Conservation (phyloP, 1,140 invertebrate species). For the Drepana arcuata region DNA sequence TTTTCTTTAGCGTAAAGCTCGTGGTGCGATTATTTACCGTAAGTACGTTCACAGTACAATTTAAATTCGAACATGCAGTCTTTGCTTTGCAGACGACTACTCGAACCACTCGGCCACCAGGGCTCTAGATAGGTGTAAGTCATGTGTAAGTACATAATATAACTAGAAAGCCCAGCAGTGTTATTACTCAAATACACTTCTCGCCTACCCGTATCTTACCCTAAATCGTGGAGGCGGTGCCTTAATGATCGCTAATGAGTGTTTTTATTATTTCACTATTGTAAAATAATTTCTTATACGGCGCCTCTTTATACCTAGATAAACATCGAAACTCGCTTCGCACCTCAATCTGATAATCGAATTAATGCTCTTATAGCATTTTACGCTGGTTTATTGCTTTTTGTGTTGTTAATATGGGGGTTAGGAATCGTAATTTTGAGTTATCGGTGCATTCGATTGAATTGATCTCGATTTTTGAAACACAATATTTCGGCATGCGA, state of each 20-base stretch:
- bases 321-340: slow-evolving; percentile 70
- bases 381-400: slow-evolving; percentile 67
- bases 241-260: slow-evolving; percentile 68
- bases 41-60: too few relatives aligned
- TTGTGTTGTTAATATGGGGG: slow-evolving; percentile 53
- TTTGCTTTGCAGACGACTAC: too few relatives aligned
- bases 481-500: too few relatives aligned
- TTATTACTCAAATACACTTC: slow-evolving; percentile 59
- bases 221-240: slow-evolving; percentile 51
- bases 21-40: too few relatives aligned
- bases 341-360: slow-evolving; percentile 71
- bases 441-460: slow-evolving; percentile 60
- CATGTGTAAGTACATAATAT: too few relatives aligned
- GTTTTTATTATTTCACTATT: slow-evolving; percentile 68
- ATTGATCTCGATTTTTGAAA: slow-evolving; percentile 51
- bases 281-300: slow-evolving; percentile 69
- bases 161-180: too few relatives aligned
- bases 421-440: slow-evolving; percentile 54
- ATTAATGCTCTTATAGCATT: slow-evolving; percentile 68
- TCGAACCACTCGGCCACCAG: too few relatives aligned
- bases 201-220: slow-evolving; percentile 45
- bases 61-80: too few relatives aligned
- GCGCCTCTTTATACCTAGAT: slow-evolving; percentile 68
- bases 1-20: too few relatives aligned
- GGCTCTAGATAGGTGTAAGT: too few relatives aligned